Evolutionary conservation across 1,140 invertebrate genomes (phyloP), one percentile per base, ranked within the genome.

Genomic region (Panagrolaimus sp.): DNA sequence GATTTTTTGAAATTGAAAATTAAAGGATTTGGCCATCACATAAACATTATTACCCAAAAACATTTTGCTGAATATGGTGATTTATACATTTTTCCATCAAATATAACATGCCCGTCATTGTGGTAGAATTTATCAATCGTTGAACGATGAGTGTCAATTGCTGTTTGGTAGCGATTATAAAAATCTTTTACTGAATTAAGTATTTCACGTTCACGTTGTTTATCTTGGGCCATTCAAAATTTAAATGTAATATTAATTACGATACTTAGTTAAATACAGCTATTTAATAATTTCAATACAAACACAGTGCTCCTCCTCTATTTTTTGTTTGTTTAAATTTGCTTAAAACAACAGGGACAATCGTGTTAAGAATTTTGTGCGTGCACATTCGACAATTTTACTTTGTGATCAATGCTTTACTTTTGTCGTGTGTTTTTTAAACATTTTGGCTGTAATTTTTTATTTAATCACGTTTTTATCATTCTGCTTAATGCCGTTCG

Each of bases 21-120:
- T 45, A 9, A 45, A 9, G 15, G 8, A 45, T 45, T 45, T 8
- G 8, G 44, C 15, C 8, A 8, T 9, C 8, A 45, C 8, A 8
- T 45, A 8, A 45, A 45, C 62, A 28, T 63, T 14, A 24, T 10
- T 28, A 38, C 14, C 52, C 52, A n/a, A 4, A 28, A 21, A 2
- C 15, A 21, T 28, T 21, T 28, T 21, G 52, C 52, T 26, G 52
- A 21, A 58, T 21, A 21, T 1, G 21, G 21, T 12, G 52, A 26
- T 58, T 58, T 58, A 28, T 58, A 58, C 52, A 58, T 58, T 21
- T 58, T 21, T n/a, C 52, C 52, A 14, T 58, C 52, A 4, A 58
- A 58, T 21, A 58, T 1, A 28, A 58, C 10, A 12, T 58, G 52
- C 12, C 52, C 52, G 5, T 58, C 52, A 12, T n/a, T 21, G 17